These are phyloP conservation scores for Brevipalpus yothersi DNA, from an alignment of 1,140 invertebrate species.

Conservation along the genomic window DNA sequence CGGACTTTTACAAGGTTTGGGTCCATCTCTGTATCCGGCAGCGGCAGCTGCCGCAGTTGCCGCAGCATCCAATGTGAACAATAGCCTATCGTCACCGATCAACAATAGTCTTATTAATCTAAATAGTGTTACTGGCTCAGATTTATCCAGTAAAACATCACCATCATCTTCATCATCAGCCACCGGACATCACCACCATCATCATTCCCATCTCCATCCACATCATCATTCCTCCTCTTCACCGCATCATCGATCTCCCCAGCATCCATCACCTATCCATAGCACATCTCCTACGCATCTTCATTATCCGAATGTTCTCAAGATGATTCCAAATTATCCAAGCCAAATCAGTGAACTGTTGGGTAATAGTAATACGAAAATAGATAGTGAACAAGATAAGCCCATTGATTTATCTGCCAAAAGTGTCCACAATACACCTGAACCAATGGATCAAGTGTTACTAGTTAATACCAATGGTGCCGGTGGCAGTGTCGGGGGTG, in stretches of 20 bases:
- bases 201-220: neutral
- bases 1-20: no score
- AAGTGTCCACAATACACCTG: neutral
- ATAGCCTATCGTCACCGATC: no score
- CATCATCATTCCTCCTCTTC: neutral
- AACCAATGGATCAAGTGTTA: no score
- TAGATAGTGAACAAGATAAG: constrained; percentile 15
- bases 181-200: neutral
- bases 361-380: neutral
- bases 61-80: neutral
- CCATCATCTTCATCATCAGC: neutral
- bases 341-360: neutral
- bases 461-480: no score
- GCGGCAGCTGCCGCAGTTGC: neutral
- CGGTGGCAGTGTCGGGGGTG: no score
- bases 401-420: constrained; percentile 16
- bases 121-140: no score
- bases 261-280: neutral
- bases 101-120: no score
- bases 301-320: neutral
- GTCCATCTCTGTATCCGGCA: neutral
- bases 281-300: neutral
- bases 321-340: no score
- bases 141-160: no score
- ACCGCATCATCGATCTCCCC: neutral